Evolutionary conservation across 2,113 vertebrate species (phyloP).

Genomic region (Diphyllodes magnificus): DNA sequence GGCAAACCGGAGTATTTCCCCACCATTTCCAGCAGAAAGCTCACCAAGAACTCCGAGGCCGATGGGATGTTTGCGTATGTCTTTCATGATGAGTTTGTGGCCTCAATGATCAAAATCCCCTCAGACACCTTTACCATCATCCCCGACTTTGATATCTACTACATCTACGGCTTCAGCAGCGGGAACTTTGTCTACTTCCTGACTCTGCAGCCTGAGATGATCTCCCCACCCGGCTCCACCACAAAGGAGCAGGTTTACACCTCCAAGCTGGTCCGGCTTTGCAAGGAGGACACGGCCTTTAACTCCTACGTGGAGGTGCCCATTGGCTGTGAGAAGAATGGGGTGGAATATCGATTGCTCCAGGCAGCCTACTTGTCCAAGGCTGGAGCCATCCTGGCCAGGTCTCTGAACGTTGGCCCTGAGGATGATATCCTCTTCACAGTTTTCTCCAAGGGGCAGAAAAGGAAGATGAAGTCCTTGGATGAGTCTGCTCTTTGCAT

Average conservation of each 20-base stretch:
- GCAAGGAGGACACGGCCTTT: constrained; percentile 94
- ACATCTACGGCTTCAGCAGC: constrained; percentile 95
- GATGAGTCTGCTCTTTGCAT: constrained; percentile 95
- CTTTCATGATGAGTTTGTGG: constrained; percentile 97
- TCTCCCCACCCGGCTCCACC: constrained; percentile 86
- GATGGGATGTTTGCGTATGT: constrained; percentile 98
- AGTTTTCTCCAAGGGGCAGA: constrained; percentile 96
- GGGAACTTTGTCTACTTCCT: constrained; percentile 97
- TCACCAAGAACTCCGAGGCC: constrained; percentile 93
- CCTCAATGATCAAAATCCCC: constrained; percentile 98
- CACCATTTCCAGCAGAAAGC: constrained; percentile 94
- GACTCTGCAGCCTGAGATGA: constrained; percentile 96
- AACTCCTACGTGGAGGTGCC: constrained; percentile 98
- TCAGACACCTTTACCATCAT: constrained; percentile 97
- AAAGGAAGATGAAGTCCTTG: constrained; percentile 89
- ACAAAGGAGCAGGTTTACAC: constrained; percentile 95
- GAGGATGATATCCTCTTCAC: constrained; percentile 94
- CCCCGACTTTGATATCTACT: constrained; percentile 97
- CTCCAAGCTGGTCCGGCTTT: constrained; percentile 94
- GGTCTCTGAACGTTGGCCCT: constrained; percentile 79
- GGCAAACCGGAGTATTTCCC: constrained; percentile 98
- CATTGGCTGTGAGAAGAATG: constrained; percentile 88
- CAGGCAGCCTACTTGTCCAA: constrained; percentile 95
- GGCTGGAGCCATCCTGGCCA: constrained; percentile 86
- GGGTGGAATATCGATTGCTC: constrained; percentile 92